These are phyloP conservation scores for Lampris megalopsis DNA, from an alignment of 2,113 vertebrate genomes.

Conservation along the genomic window DNA sequence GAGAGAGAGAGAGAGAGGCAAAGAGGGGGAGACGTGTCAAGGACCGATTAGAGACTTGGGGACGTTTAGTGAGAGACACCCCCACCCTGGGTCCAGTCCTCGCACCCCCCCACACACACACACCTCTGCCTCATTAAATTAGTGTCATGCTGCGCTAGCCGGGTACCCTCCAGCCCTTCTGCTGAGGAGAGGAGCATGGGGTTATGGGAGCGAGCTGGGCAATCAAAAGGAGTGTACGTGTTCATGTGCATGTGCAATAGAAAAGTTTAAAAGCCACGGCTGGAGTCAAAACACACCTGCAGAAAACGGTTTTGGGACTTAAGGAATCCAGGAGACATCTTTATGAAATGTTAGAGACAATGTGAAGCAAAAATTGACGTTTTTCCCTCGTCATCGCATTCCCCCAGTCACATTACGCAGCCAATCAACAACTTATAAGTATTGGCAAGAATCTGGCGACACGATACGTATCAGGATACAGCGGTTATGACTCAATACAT, in stretches of 20 bases:
- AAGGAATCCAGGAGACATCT: conserved; percentile 4
- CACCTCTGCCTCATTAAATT: conserved; percentile 76
- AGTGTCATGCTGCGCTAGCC: conserved; percentile 72
- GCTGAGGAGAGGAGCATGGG: conserved; percentile 70
- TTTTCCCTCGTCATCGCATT: no score
- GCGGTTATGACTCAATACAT: no score
- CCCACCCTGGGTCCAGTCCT: not conserved
- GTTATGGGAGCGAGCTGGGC: conserved; percentile 76
- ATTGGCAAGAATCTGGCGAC: no score
- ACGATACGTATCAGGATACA: no score
- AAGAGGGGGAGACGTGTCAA: conserved; percentile 36
- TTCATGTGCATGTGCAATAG: conserved; percentile 16
- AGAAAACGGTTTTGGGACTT: conserved; percentile 32
- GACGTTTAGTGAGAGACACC: conserved; percentile 49
- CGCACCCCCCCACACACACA: not conserved
- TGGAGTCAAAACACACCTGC: conserved; percentile 35
- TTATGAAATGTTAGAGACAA: not conserved
- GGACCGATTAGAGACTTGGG: conserved; percentile 66
- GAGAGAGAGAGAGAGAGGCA: not conserved
- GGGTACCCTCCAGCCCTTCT: conserved; percentile 66
- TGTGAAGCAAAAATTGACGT: no score
- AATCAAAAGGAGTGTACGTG: conserved; percentile 55
- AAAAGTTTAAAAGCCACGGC: conserved; percentile 49
- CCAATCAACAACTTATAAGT: no score
- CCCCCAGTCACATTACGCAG: no score